Conservation (phyloP, 2,797 vertebrate genomes). For the Gobio occitaniae region DNA sequence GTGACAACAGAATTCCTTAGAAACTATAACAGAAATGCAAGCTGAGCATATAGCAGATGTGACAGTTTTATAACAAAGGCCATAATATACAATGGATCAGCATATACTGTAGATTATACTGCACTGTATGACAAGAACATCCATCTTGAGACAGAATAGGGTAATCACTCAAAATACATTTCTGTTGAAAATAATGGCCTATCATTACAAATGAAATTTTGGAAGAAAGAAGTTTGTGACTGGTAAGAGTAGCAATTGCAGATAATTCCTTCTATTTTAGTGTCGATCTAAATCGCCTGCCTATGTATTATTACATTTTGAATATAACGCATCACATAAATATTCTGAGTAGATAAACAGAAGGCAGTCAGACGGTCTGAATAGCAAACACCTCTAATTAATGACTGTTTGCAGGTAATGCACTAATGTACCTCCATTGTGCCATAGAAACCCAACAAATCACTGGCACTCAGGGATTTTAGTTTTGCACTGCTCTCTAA, state of each 20-base stretch:
- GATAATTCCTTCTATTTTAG: neutral
- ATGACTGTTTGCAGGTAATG: neutral
- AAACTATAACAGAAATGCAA: neutral
- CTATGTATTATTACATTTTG: neutral
- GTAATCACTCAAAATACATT: neutral
- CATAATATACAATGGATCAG: neutral
- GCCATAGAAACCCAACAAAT: neutral
- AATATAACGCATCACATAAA: neutral
- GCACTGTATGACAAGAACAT: neutral
- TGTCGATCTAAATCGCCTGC: neutral
- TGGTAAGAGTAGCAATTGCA: neutral
- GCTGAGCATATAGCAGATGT: neutral
- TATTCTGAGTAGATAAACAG: neutral
- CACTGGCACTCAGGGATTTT: neutral
- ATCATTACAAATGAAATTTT: neutral
- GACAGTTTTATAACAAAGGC: neutral
- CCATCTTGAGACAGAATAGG: neutral
- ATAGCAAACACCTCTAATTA: neutral
- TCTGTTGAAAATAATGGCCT: neutral
- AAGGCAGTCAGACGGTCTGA: neutral
- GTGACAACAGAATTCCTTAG: neutral
- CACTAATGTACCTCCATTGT: neutral
- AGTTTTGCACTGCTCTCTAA: neutral
- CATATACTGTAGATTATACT: neutral
- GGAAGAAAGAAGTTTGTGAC: neutral